Conservation (phyloP, 37 sponge, comb jelly and placozoan species). For the Aplysina aerophoba region DNA sequence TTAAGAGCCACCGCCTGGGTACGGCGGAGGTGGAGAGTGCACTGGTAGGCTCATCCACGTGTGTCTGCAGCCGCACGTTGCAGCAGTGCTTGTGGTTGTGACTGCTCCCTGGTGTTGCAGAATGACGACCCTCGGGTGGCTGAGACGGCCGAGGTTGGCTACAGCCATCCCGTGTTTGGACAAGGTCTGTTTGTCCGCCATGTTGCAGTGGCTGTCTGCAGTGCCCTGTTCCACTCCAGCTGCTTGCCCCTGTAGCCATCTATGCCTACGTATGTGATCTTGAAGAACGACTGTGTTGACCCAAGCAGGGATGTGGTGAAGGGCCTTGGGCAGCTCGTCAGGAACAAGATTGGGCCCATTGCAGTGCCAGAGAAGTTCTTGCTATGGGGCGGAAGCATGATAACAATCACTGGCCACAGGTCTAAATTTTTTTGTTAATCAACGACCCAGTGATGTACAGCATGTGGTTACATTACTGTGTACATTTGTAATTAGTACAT, state of each 20-base stretch:
- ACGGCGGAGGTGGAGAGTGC: constrained; percentile 98
- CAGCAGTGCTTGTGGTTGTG: too few relatives aligned
- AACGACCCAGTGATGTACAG: too few relatives aligned
- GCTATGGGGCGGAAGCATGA: too few relatives aligned
- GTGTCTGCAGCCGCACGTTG: background rate
- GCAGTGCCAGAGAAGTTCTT: constrained; percentile 19
- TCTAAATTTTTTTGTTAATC: too few relatives aligned
- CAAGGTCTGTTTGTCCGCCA: too few relatives aligned
- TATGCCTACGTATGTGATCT: constrained; percentile 38
- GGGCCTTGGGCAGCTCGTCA: background rate
- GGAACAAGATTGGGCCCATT: constrained; percentile 11
- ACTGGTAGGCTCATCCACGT: constrained; percentile 55
- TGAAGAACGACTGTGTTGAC: background rate
- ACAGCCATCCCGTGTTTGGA: constrained; percentile 62
- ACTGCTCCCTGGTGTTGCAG: constrained; percentile 32
- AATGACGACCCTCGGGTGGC: constrained; percentile 79
- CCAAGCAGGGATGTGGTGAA: background rate
- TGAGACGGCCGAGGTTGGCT: constrained; percentile 91
- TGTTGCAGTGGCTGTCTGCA: too few relatives aligned
- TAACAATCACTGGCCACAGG: too few relatives aligned
- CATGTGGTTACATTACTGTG: too few relatives aligned
- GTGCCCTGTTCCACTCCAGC: too few relatives aligned
- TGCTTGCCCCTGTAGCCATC: constrained; percentile 21
- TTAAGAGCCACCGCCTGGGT: constrained; percentile 93
- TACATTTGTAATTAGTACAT: too few relatives aligned